phyloP scores from a whole-genome alignment of 2,797 vertebrate species.

The Peromyscus melanophrys region DNA sequence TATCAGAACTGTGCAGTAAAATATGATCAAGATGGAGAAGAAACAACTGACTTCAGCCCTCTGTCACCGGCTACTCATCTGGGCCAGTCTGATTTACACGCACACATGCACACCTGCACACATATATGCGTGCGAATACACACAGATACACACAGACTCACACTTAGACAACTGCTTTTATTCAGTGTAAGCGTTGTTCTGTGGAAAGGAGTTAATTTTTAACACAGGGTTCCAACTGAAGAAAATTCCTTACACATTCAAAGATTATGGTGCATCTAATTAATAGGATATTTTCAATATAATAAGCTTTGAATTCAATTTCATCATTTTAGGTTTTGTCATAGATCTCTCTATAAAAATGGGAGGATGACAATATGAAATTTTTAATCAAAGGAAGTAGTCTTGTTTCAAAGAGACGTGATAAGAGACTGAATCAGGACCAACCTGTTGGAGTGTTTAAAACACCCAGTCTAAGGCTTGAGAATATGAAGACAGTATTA shows the following conservation, averaged over 20 bases:
- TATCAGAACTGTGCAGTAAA: not conserved
- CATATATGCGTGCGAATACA: not conserved
- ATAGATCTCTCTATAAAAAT: conserved; percentile 90
- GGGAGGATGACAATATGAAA: conserved; percentile 88
- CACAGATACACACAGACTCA: not conserved
- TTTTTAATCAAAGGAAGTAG: conserved; percentile 86
- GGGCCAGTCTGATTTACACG: not conserved
- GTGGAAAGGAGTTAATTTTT: not conserved
- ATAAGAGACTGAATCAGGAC: conserved; percentile 25
- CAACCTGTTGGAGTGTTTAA: conserved; percentile 88
- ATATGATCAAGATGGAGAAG: not conserved
- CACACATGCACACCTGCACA: not conserved
- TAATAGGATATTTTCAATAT: not conserved
- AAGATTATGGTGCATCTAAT: conserved; percentile 4
- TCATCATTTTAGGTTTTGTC: conserved; percentile 77
- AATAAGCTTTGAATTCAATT: not conserved
- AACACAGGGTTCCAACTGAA: not conserved
- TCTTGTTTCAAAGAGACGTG: conserved; percentile 31
- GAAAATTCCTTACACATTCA: not conserved
- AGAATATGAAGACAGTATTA: not conserved
- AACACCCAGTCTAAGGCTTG: conserved; percentile 63
- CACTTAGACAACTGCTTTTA: not conserved
- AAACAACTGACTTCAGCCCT: not conserved
- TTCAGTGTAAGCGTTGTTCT: not conserved
- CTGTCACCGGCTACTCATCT: fast-evolving